These are phyloP conservation scores for Cirrhinus molitorella DNA, from an alignment of 2,797 vertebrate species.

Conservation along the genomic window DNA sequence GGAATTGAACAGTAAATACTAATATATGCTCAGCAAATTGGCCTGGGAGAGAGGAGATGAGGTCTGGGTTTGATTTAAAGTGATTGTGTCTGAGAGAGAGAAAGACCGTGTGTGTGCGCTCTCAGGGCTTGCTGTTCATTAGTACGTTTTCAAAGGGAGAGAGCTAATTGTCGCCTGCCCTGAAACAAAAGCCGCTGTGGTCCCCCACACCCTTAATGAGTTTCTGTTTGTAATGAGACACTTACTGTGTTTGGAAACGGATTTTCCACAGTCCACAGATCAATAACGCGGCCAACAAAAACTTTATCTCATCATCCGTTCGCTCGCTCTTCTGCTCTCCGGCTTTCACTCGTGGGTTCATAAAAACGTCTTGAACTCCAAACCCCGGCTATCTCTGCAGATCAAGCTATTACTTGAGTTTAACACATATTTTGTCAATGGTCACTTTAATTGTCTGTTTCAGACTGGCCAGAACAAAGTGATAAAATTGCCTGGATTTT, in stretches of 20 bases:
- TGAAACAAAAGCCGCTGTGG: conserved; percentile 66
- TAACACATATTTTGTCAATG: conserved; percentile 5
- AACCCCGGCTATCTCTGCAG: background rate
- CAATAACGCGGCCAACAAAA: conserved; percentile 36
- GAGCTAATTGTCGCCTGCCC: conserved; percentile 72
- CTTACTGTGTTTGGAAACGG: conserved; percentile 42
- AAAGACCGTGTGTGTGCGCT: conserved; percentile 54
- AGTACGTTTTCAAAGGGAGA: conserved; percentile 69
- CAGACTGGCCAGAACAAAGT: background rate
- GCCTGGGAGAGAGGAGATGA: conserved; percentile 55
- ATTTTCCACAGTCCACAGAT: conserved; percentile 53
- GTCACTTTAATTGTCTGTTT: conserved; percentile 33
- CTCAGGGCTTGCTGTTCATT: conserved; percentile 67
- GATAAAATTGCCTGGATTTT: background rate
- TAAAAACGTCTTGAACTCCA: background rate
- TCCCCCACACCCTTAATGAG: conserved; percentile 67
- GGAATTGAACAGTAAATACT: conserved; percentile 54
- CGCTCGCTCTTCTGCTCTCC: conserved; percentile 1
- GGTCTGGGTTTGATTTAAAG: conserved; percentile 61
- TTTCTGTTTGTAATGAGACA: conserved; percentile 69
- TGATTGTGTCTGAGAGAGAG: conserved; percentile 50
- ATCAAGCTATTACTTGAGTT: background rate
- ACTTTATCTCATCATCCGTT: conserved; percentile 20
- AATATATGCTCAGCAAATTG: conserved; percentile 52
- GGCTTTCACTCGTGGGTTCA: conserved; percentile 4